phyloP scores from a whole-genome alignment of 2,113 vertebrate genomes.

The Rattus norvegicus region DNA sequence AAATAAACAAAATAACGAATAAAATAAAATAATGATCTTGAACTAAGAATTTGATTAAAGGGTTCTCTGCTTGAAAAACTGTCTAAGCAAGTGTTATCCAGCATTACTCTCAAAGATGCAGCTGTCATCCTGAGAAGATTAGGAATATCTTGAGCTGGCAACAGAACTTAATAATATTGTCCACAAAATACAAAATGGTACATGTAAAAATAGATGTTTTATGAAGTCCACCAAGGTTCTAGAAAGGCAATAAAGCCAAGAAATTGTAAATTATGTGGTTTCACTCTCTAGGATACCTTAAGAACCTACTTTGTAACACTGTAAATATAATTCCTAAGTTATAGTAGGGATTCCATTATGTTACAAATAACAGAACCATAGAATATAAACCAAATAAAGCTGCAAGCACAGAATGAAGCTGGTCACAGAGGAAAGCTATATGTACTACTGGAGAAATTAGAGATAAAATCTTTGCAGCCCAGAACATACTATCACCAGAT shows the following conservation, averaged over 20 bases:
- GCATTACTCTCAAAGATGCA: not conserved
- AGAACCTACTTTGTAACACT: not conserved
- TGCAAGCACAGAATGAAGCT: not conserved
- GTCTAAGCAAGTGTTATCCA: not conserved
- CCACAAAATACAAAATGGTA: not conserved
- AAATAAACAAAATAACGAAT: no score
- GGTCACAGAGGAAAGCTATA: not conserved
- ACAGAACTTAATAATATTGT: not conserved
- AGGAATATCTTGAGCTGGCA: not conserved
- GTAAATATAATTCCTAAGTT: not conserved
- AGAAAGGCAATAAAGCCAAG: no score
- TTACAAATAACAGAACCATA: not conserved
- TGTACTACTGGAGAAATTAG: not conserved
- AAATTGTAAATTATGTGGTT: not conserved
- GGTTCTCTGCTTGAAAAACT: no score
- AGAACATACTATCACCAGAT: not conserved
- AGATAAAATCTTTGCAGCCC: not conserved
- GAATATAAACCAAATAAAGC: no score
- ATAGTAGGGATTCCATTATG: not conserved
- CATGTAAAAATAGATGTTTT: not conserved
- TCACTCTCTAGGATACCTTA: not conserved
- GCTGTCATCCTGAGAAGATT: not conserved
- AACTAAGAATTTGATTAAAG: not conserved
- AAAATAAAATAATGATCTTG: no score
- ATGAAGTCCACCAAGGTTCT: not conserved